These are phyloP conservation scores for Pachydiplax longipennis DNA, from an alignment of 2,888 invertebrate genomes.

Conservation along the genomic window DNA sequence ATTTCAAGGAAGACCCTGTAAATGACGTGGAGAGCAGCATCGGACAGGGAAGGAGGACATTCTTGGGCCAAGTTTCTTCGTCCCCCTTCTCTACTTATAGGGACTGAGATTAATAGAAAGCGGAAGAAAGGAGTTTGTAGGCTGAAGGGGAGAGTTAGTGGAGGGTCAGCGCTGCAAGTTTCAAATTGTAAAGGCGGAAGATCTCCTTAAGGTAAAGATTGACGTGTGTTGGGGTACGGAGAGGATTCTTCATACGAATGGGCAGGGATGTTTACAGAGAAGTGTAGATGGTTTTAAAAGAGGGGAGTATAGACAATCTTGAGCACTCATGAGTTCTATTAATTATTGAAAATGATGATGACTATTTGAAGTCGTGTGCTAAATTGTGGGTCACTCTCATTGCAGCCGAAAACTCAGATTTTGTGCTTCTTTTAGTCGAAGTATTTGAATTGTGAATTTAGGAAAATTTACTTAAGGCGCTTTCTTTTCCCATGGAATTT, in stretches of 20 bases:
- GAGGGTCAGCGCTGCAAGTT: neutral
- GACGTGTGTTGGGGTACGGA: neutral
- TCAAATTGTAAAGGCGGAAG: neutral
- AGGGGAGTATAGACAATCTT: too few species aligned
- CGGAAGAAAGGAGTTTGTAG: neutral
- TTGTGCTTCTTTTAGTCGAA: too few species aligned
- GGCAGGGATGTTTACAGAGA: neutral
- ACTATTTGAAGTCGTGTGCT: too few species aligned
- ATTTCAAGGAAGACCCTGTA: constrained; percentile 13
- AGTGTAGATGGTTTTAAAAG: neutral
- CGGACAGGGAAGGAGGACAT: constrained; percentile 20
- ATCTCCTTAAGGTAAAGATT: neutral
- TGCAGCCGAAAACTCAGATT: too few species aligned
- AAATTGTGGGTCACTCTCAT: too few species aligned
- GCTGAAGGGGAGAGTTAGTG: neutral
- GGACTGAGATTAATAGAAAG: constrained; percentile 17
- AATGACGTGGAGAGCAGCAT: constrained; percentile 27
- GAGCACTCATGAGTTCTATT: too few species aligned
- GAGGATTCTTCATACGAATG: neutral
- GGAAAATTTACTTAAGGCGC: too few species aligned
- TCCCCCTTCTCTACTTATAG: neutral
- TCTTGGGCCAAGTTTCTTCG: neutral
- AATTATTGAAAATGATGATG: too few species aligned
- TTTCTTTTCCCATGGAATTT: too few species aligned
- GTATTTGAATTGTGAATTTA: too few species aligned